These are phyloP conservation scores for Patella vulgata DNA, from an alignment of 1,140 invertebrate species.

Conservation along the genomic window DNA sequence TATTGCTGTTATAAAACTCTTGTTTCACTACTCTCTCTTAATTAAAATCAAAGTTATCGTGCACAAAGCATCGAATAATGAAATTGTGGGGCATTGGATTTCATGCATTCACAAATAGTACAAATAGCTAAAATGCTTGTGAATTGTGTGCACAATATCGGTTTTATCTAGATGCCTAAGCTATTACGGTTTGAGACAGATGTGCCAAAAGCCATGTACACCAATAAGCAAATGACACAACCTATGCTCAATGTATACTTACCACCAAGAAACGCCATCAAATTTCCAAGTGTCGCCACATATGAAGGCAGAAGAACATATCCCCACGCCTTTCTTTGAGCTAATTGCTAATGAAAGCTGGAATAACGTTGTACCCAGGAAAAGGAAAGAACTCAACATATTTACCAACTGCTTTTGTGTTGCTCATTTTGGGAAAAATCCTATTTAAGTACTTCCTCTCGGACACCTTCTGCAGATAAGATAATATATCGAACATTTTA, in stretches of 20 bases:
- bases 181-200: background rate
- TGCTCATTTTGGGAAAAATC: no score
- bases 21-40: no score
- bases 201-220: background rate
- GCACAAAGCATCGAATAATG: no score
- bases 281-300: slow-evolving; percentile 7
- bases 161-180: background rate
- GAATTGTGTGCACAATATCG: background rate
- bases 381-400: no score
- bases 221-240: background rate
- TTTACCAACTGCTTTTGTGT: no score
- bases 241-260: background rate
- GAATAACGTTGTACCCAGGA: no score
- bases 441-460: no score
- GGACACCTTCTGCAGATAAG: no score
- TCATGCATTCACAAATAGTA: background rate
- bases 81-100: background rate
- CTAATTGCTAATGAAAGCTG: no score
- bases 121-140: background rate
- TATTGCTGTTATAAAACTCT: no score
- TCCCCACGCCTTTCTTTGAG: slow-evolving; percentile 8
- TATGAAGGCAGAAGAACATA: background rate
- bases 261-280: slow-evolving; percentile 9
- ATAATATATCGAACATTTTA: no score
- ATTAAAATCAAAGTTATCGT: no score